phyloP scores from a whole-genome alignment of 2,113 vertebrate species.

The Notothenia coriiceps region DNA sequence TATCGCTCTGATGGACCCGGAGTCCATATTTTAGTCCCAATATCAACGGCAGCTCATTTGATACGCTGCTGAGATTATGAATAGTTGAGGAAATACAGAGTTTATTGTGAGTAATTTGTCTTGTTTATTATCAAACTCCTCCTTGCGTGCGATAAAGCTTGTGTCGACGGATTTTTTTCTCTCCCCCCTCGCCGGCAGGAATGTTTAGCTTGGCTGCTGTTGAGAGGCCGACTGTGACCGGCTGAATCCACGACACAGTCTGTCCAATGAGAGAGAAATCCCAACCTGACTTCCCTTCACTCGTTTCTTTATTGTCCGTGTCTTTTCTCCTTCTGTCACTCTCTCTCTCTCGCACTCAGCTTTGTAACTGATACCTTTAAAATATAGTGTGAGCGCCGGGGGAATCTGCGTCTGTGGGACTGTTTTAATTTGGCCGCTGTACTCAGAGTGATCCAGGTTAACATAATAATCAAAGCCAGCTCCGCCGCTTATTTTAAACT shows the following conservation, averaged over 20 bases:
- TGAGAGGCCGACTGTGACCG: conserved; percentile 36
- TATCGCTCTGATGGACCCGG: conserved; percentile 21
- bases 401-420: conserved; percentile 68
- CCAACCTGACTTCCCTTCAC: conserved; percentile 12
- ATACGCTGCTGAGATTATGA: conserved; percentile 44
- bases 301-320: conserved; percentile 39
- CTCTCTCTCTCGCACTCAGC: conserved; percentile 4
- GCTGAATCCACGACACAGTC: conserved; percentile 37
- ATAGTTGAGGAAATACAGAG: conserved; percentile 50
- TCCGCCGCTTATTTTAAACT: conserved; percentile 60
- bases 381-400: conserved; percentile 61
- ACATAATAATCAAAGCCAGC: conserved; percentile 80
- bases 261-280: conserved; percentile 13
- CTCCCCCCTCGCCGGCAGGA: not conserved
- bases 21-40: not conserved
- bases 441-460: conserved; percentile 78
- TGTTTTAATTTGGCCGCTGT: conserved; percentile 77
- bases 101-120: conserved; percentile 62
- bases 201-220: conserved; percentile 68
- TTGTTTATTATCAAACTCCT: conserved; percentile 63
- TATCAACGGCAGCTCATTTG: conserved; percentile 9
- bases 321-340: not conserved
- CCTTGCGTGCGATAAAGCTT: conserved; percentile 41
- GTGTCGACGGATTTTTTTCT: conserved; percentile 6
- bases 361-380: conserved; percentile 76